Base-by-base conservation (phyloP, 2,797 vertebrate genomes). In the Hapalemur alaotrensis region DNA sequence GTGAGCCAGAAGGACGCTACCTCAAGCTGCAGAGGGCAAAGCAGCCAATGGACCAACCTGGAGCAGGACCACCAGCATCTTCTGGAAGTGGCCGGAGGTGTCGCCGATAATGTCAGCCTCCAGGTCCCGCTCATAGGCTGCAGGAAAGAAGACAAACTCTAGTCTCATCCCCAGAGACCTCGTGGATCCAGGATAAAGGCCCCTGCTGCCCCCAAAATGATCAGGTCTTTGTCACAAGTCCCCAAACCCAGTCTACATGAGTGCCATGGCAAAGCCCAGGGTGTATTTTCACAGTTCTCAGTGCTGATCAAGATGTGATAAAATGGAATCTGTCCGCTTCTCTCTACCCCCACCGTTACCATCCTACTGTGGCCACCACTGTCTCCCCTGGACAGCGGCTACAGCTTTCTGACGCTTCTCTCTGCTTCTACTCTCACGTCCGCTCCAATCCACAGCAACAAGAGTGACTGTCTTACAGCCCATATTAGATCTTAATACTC, bases 31-130 rank as follows among this genome's bases (percentile, higher is more conserved):
- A 46, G 50, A 83, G 50, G 57, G 48, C 2, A 54, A 80, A 48
- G 30, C 15, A 79, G 69, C 9, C 4, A 14, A 8, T 1, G 20
- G 92, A 98, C 98, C 85, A 35, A 99, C 99, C 99, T 99, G 99
- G 80, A 99, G 98, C 96, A 99, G 98, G 98, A 99, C 99, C 20
- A 99, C 80, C 0, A 99, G 98, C 99, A 99, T 99, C 99, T 99
- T 99, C 98, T 99, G 99, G 98, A 99, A 99, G 97, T 99, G 99
- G 86, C 99, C 99, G 0, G 99, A 99, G 0, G 99, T 99, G 94
- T 99, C 99, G 6, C 97, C 97, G 4, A 99, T 95, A 0, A 99
- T 13, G 43, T 99, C 99, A 35, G 99, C 98, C 98, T 99, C 99
- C 54, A 99, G 98, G 92, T 99, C 99, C 25, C 98, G 98, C 80